Conservation (phyloP, 2,113 vertebrate species). For the Tachycineta bicolor region DNA sequence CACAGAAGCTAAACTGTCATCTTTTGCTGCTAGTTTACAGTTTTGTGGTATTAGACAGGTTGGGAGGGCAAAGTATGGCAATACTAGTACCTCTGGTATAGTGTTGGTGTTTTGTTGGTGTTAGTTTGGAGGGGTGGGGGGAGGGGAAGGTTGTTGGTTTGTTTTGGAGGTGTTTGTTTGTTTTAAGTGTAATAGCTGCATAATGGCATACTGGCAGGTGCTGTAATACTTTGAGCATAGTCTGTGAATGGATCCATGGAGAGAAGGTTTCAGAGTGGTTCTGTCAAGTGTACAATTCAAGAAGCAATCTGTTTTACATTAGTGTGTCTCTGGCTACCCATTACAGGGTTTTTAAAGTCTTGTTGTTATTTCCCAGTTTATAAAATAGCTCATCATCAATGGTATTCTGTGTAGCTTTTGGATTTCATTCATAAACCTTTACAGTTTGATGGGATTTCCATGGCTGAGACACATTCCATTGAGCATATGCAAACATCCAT, state of each 20-base stretch:
- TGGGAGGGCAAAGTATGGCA: background rate
- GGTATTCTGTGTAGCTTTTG: background rate
- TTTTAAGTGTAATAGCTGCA: background rate
- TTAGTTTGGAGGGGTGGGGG: background rate
- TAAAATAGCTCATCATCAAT: background rate
- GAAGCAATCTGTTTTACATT: background rate
- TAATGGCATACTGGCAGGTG: background rate
- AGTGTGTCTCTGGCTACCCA: background rate
- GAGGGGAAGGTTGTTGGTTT: background rate
- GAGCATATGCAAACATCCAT: background rate
- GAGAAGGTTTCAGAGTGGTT: background rate
- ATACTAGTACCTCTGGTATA: background rate
- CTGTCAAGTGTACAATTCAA: background rate
- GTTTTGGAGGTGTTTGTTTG: background rate
- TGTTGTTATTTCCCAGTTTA: conserved; percentile 10
- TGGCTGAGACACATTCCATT: background rate
- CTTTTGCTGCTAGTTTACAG: background rate
- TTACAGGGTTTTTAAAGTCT: background rate
- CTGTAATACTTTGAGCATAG: background rate
- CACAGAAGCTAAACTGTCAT: background rate
- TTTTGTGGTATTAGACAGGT: background rate
- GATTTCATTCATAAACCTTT: conserved; percentile 35
- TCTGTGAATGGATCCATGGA: background rate
- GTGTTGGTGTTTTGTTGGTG: background rate
- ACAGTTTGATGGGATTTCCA: conserved; percentile 33